Evolutionary conservation across 2,888 invertebrate genomes (phyloP).

Genomic region (Sympetrum striolatum): DNA sequence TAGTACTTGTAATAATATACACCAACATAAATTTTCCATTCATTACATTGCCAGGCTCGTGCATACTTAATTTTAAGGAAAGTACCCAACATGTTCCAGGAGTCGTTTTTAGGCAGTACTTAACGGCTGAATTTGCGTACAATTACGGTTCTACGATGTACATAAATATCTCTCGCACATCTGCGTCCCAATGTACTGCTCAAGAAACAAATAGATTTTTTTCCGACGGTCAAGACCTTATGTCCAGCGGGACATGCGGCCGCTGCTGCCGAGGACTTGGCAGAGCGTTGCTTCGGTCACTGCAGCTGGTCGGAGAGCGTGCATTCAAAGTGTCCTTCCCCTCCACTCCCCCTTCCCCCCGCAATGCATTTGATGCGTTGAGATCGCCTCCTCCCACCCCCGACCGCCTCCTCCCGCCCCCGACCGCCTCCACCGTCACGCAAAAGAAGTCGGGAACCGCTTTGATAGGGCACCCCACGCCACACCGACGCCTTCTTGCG

Average conservation of each 20-base stretch:
- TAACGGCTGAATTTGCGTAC: no score
- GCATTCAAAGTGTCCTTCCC: background rate
- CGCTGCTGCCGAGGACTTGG: background rate
- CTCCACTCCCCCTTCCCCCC: background rate
- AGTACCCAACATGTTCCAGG: no score
- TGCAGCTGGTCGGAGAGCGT: background rate
- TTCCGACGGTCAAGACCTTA: background rate
- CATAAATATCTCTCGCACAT: no score
- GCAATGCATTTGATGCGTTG: constrained; percentile 31
- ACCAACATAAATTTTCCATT: no score
- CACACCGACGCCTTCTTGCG: background rate
- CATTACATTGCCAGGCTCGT: no score
- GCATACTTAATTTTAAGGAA: no score
- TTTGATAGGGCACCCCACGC: constrained; percentile 6
- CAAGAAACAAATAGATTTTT: background rate
- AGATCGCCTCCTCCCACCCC: background rate
- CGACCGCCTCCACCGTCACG: background rate
- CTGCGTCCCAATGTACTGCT: no score
- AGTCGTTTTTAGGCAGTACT: no score
- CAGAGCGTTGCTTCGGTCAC: background rate
- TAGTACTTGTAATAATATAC: no score
- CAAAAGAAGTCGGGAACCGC: constrained; percentile 8
- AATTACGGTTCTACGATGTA: no score
- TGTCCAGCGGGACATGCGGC: constrained; percentile 23
- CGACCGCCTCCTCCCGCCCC: background rate